Evolutionary conservation across 2,797 vertebrate genomes (phyloP), one percentile per base, ranked within the genome.

Genomic region (Taeniopygia guttata): DNA sequence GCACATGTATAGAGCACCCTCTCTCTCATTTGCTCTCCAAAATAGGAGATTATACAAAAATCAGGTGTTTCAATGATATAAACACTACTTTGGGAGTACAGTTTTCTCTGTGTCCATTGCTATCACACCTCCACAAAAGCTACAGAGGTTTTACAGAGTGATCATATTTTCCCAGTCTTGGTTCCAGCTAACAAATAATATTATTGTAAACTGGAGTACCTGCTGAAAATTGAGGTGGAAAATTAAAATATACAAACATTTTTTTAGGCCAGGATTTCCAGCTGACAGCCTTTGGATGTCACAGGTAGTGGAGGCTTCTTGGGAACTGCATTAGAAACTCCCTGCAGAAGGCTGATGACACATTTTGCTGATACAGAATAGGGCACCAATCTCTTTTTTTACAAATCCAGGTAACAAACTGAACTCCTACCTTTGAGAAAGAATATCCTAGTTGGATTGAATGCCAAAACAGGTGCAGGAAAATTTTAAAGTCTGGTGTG

Each of bases 41-140:
- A 84, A 46, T 22, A 86, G 0, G 5, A 80, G 73, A 81, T 84
- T 88, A 76, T 67, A 76, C 45, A 74, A 86, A 96, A 94, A 82
- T 88, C 85, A 91, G 80, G 85, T 90, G 83, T 90, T 94, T 72
- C 74, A 82, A 16, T 76, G 45, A 67, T 59, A 90, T 59, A 55
- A 84, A 72, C 48, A n/a, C 26, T 45, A 46, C 59, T 48, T 52
- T 14, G 52, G 42, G 77, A 69, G 63, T 30, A 54, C 10, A 45
- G 58, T 68, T 91, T 87, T 64, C 38, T 40, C 72, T 56, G n/a
- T 30, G 38, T 16, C 62, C 64, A 51, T 18, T 8, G 25, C 25
- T 74, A 49, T 32, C 46, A 80, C 84, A 48, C 30, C 25, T 72
- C 46, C 46, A 43, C 38, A 59, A 87, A 5, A 79, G 21, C 34